Evolutionary conservation across 2,888 invertebrate genomes (phyloP).

Genomic region (Tiphia femorata): DNA sequence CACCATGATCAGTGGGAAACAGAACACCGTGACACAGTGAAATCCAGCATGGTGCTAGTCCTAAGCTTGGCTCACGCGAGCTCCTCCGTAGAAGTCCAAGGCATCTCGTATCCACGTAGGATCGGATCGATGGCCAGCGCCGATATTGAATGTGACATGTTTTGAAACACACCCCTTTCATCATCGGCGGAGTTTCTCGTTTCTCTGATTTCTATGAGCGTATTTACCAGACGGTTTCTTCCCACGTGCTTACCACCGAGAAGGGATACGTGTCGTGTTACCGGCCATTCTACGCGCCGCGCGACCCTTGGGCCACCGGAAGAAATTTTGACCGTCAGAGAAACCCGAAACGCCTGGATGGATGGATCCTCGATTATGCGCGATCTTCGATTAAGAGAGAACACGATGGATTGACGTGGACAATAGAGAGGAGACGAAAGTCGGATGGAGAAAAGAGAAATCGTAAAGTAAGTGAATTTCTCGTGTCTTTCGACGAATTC

Average conservation of each 20-base stretch:
- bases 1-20: no score
- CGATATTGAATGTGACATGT: slow-evolving; percentile 68
- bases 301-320: slow-evolving; percentile 42
- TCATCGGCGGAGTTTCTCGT: slow-evolving; percentile 52
- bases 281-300: slow-evolving; percentile 47
- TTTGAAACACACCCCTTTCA: slow-evolving; percentile 67
- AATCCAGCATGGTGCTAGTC: no score
- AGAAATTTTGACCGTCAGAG: slow-evolving; percentile 63
- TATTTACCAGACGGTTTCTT: slow-evolving; percentile 62
- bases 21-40: no score
- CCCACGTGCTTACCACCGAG: slow-evolving; percentile 61
- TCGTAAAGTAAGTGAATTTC: no score
- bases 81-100: no score
- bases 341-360: slow-evolving; percentile 37
- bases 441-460: no score
- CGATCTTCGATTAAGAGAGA: no score
- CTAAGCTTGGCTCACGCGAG: no score
- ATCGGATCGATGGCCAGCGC: slow-evolving; percentile 62
- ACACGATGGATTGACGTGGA: no score
- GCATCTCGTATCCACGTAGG: no score
- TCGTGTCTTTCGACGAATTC: no score
- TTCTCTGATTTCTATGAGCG: slow-evolving; percentile 67
- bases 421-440: no score
- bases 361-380: slow-evolving; percentile 21
- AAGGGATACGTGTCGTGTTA: slow-evolving; percentile 59